Evolutionary conservation across 2,797 vertebrate species (phyloP).

Genomic region (Chelon auratus): DNA sequence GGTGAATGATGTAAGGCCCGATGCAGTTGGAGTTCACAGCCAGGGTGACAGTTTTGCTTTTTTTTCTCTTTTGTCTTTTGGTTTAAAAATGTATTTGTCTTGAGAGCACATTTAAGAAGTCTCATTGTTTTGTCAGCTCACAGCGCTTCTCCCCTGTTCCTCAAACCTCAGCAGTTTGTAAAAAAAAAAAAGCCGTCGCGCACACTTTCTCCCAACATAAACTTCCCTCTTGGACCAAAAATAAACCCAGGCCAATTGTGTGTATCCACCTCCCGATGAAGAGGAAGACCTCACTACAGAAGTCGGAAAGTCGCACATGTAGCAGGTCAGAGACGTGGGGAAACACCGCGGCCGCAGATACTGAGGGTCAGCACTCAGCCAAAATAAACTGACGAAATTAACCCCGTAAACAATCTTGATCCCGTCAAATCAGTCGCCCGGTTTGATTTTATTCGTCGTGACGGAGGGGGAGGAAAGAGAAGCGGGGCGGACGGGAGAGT

Average conservation of each 20-base stretch:
- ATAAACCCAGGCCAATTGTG: slow-evolving; percentile 66
- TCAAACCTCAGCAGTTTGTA: slow-evolving; percentile 51
- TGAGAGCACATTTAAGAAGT: slow-evolving; percentile 48
- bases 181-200: slow-evolving; percentile 52
- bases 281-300: slow-evolving; percentile 65
- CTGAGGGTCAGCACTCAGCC: slow-evolving; percentile 61
- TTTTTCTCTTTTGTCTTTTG: slow-evolving; percentile 14
- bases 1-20: slow-evolving; percentile 50
- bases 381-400: slow-evolving; percentile 73
- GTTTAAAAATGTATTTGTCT: slow-evolving; percentile 58
- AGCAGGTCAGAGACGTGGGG: slow-evolving; percentile 70
- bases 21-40: slow-evolving; percentile 57
- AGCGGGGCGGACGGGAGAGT: slow-evolving; percentile 7
- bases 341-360: slow-evolving; percentile 54
- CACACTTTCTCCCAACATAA: slow-evolving; percentile 63
- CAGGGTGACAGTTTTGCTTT: slow-evolving; percentile 44
- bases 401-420: slow-evolving; percentile 62
- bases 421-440: slow-evolving; percentile 66
- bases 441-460: slow-evolving; percentile 65
- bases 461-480: slow-evolving; percentile 37
- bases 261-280: slow-evolving; percentile 54
- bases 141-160: slow-evolving; percentile 51
- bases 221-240: slow-evolving; percentile 69
- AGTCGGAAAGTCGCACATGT: slow-evolving; percentile 48
- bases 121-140: slow-evolving; percentile 66